Base-by-base conservation (phyloP, 2,888 invertebrate genomes). In the Scelioninae gen. 1 region DNA sequence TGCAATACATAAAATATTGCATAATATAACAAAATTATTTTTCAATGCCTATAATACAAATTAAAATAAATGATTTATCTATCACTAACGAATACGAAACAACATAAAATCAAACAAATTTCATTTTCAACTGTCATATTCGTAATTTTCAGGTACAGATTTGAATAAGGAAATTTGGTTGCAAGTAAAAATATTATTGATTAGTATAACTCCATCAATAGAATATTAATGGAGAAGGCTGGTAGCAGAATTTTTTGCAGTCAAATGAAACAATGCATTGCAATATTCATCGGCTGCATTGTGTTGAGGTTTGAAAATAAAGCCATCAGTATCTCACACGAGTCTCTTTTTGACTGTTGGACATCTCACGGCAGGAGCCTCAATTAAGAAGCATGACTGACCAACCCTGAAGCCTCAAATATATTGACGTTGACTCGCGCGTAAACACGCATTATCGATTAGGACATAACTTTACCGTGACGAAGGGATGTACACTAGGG, bases 341-440 rank as follows among this genome's bases (percentile, higher is more conserved):
- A 76, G 72, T 66, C 84, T 76, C 76, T 82, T 82, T 82, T 83
- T 83, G 78, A 78, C 84, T 83, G 63, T 31, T 76, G 78, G 80
- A 81, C 81, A 83, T 83, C 84, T 84, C 82, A 83, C 74, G 79
- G 71, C 66, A 63, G 80, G 74, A 77, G 83, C 69, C 68, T 82
- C 90, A 90, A 90, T 90, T 90, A 90, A 90, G 83, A 88, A 85
- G 87, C 88, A 90, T 90, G 90, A 90, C 90, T 88, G 88, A 89
- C 88, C 88, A 85, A 79, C 72, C 76, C 72, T 53, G 66, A 75
- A 69, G 75, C 83, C 80, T 85, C 60, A 84, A 82, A 87, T 86
- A 78, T 84, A 88, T 85, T 85, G 87, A 82, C 86, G 80, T 65
- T 62, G 81, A 62, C 53, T 84, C 85, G 76, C 84, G 56, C 82